Percentiles rank a stretch among this genome's conserved stretches.
phyloP scores from a whole-genome alignment of 2,888 invertebrate species.

The Nysson spinosus region DNA sequence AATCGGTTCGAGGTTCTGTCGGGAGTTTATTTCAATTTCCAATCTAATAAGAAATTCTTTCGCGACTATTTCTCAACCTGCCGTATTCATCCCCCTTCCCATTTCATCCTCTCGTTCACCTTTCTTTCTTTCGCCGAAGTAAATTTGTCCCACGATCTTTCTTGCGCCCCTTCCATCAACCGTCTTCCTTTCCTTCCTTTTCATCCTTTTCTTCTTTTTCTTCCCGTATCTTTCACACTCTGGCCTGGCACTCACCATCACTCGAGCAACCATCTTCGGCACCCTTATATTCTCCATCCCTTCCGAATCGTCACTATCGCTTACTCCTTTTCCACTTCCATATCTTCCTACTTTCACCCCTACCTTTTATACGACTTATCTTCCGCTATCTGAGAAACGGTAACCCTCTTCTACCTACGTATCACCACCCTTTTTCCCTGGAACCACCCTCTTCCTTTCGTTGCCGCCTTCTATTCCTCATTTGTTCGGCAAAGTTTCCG shows the following conservation, averaged over 20 bases:
- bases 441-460: neutral
- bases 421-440: constrained; percentile 2
- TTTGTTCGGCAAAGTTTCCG: constrained; percentile 48
- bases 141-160: constrained; percentile 56
- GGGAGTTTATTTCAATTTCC: constrained; percentile 66
- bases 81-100: constrained; percentile 29
- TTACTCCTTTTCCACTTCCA: neutral
- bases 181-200: neutral
- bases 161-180: constrained; percentile 13
- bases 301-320: constrained; percentile 42
- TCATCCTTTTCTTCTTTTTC: too few species aligned
- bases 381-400: constrained; percentile 58
- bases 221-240: constrained; percentile 15
- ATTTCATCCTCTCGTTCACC: constrained; percentile 4
- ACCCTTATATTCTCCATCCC: constrained; percentile 3
- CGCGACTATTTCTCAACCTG: constrained; percentile 49
- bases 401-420: constrained; percentile 31
- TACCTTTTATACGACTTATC: constrained; percentile 62
- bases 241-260: constrained; percentile 23
- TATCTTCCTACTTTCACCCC: constrained; percentile 10
- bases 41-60: constrained; percentile 72
- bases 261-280: constrained; percentile 31
- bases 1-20: constrained; percentile 27
- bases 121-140: constrained; percentile 31
- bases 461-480: constrained; percentile 32